Conservation (phyloP, 1,140 invertebrate species). For the Tachypleus tridentatus region DNA sequence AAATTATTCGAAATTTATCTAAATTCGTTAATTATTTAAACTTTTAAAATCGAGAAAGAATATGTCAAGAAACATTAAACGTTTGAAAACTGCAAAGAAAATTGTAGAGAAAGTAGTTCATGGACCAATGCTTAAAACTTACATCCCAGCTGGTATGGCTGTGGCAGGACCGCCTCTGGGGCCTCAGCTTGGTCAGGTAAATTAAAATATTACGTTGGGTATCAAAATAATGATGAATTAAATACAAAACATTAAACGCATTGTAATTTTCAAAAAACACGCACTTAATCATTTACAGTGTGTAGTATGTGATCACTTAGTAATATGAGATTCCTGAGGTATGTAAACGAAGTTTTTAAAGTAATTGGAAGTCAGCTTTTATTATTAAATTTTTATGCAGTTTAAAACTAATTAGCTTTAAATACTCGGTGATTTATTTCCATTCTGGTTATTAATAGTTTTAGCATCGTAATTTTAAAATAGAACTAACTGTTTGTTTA, state of each 20-base stretch:
- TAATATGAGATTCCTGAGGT: background rate
- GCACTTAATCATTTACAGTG: background rate
- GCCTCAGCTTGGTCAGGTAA: conserved; percentile 26
- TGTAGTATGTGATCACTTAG: background rate
- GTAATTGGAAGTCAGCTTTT: conserved; percentile 3
- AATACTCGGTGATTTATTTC: no score
- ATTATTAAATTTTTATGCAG: background rate
- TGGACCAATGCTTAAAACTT: conserved; percentile 20
- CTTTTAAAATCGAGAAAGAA: no score
- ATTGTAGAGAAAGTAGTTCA: conserved; percentile 25
- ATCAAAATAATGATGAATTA: background rate
- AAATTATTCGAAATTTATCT: no score
- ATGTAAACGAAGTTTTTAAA: background rate
- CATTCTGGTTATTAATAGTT: no score
- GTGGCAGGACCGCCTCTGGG: conserved; percentile 27
- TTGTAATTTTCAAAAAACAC: background rate
- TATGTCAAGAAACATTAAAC: background rate
- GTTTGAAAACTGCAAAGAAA: conserved; percentile 15
- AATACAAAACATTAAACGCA: background rate
- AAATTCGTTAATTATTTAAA: no score
- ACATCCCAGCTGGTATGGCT: conserved; percentile 25
- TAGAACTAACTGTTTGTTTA: no score
- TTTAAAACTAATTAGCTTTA: background rate
- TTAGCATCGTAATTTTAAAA: no score
- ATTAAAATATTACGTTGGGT: background rate